Evolutionary conservation across 2,797 vertebrate species (phyloP).

Genomic region (Halcyon leucocephala): DNA sequence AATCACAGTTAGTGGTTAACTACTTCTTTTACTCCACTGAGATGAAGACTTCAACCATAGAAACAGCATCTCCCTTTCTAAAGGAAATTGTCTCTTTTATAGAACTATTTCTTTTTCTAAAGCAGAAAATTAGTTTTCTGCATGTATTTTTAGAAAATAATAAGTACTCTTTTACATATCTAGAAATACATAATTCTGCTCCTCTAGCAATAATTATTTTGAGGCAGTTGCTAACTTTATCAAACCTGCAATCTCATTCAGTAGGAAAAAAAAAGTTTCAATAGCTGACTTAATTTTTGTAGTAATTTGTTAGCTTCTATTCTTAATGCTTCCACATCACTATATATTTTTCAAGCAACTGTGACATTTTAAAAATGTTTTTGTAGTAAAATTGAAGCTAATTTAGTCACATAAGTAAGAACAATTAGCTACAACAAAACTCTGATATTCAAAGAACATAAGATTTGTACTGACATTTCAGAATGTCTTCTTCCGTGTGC

Average conservation of each 20-base stretch:
- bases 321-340: not conserved
- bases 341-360: not conserved
- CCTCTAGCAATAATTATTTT: not conserved
- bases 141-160: not conserved
- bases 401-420: not conserved
- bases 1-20: not conserved
- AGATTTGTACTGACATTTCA: slow-evolving; percentile 70
- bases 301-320: not conserved
- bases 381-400: not conserved
- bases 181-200: not conserved
- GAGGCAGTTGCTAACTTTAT: not conserved
- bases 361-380: not conserved
- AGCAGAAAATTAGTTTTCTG: not conserved
- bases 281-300: not conserved
- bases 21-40: not conserved
- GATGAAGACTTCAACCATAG: not conserved
- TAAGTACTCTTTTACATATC: not conserved
- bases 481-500: slow-evolving; percentile 59
- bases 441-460: not conserved
- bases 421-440: not conserved
- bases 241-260: not conserved
- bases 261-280: not conserved
- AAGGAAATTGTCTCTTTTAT: not conserved
- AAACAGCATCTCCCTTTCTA: not conserved
- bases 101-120: not conserved